phyloP scores from a whole-genome alignment of 2,113 vertebrate species.

The Cyprinodon variegatus region DNA sequence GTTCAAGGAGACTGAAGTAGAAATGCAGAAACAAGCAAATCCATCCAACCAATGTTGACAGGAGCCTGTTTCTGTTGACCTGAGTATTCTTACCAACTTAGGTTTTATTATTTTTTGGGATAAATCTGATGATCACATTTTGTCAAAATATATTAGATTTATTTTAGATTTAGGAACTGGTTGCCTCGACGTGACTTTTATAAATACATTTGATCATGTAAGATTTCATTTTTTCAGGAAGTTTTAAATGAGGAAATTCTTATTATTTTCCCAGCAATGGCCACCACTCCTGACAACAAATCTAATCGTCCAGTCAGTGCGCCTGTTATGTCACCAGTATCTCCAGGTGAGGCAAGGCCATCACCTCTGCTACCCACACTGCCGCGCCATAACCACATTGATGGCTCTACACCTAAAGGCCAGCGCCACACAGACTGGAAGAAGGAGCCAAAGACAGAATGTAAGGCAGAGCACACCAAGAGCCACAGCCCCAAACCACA shows the following conservation, averaged over 20 bases:
- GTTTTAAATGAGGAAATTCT: neutral
- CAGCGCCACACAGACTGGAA: slow-evolving; percentile 76
- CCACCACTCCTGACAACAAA: slow-evolving; percentile 87
- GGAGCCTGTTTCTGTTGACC: too few relatives aligned
- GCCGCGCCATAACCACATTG: slow-evolving; percentile 45
- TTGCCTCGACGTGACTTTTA: neutral
- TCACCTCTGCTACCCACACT: slow-evolving; percentile 61
- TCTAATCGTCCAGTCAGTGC: slow-evolving; percentile 91
- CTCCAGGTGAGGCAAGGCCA: slow-evolving; percentile 72
- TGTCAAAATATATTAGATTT: neutral
- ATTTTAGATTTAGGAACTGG: neutral
- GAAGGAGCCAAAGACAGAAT: slow-evolving; percentile 77
- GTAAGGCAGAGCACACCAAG: slow-evolving; percentile 71
- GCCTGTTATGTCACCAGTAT: slow-evolving; percentile 88
- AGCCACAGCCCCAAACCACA: slow-evolving; percentile 71
- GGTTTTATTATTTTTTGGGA: too few relatives aligned
- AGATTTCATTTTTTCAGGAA: neutral
- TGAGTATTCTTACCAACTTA: too few relatives aligned
- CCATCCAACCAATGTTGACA: neutral
- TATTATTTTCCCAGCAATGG: slow-evolving; percentile 77
- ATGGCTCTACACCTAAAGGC: slow-evolving; percentile 66
- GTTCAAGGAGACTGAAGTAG: too few relatives aligned
- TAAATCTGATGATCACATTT: neutral
- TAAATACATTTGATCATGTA: neutral
- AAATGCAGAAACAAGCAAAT: too few relatives aligned